Evolutionary conservation across 2,888 invertebrate species (phyloP), one percentile per base, ranked within the genome.

Genomic region (Drosophila cognata): DNA sequence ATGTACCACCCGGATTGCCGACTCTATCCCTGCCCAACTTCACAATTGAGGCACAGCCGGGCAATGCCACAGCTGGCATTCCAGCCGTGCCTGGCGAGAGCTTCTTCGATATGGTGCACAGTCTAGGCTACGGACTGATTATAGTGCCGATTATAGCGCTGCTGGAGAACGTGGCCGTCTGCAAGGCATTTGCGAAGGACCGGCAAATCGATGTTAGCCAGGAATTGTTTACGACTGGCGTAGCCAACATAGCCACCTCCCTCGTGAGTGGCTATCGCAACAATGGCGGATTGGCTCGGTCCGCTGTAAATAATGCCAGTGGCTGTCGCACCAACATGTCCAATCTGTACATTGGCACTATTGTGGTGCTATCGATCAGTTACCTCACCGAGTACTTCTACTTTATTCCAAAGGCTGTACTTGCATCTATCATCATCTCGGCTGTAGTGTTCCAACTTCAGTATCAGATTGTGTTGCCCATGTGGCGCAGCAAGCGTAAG

Each of bases 401-500:
- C 91, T 98, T 94, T 92, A 97, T 97, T 84, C 97, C 97, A 2
- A 97, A 96, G 92, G 95, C 98, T 1, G 95, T 96, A 10, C 94
- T 98, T 78, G 97, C 98, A 2, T 97, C 97, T 0, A 96, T 98
- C 87, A 98, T 98, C 89, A 97, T 98, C 74, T 96, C 97, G 33
- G 98, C 98, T 48, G 98, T 98, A 36, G 94, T 98, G 58, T 97
- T 97, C 92, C 97, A 97, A 96, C 96, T 98, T 2, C 97, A 97
- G 92, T 96, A 97, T 79, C 95, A 96, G 91, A 97, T 97, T 58
- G 94, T 97, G 51, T 95, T 95, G 79, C 97, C 97, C 0, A 97
- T 98, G 96, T 98, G 97, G 97, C 94, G 96, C 79, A 96, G 97
- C 38, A 97, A 97, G 93, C 97, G 97, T 97, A 92, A 95, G 95